Conservation (phyloP, 2,113 vertebrate genomes). For the Spea multiplicata region DNA sequence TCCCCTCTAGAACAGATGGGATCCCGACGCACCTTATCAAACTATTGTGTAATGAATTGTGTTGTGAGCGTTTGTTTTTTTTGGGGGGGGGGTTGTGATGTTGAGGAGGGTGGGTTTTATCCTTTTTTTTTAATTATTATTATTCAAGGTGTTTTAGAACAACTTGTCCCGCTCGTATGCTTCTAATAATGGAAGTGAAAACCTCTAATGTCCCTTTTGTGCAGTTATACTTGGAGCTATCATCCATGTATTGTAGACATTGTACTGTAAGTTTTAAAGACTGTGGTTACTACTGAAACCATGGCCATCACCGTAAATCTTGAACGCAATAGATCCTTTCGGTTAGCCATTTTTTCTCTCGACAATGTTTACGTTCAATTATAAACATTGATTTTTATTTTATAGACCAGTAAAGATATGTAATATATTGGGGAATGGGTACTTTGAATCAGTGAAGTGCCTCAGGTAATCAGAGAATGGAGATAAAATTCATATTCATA, state of each 20-base stretch:
- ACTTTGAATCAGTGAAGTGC: background rate
- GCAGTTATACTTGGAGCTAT: slow-evolving; percentile 15
- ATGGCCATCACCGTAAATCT: background rate
- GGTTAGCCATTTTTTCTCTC: slow-evolving; percentile 1
- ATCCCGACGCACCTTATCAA: slow-evolving; percentile 39
- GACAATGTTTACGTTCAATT: no score
- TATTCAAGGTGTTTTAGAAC: slow-evolving; percentile 25
- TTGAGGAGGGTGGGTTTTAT: background rate
- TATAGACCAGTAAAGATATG: no score
- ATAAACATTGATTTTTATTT: no score
- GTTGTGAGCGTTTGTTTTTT: slow-evolving; percentile 9
- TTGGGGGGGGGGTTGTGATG: background rate
- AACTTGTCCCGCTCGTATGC: slow-evolving; percentile 9
- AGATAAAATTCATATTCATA: background rate
- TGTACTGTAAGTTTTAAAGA: slow-evolving; percentile 37
- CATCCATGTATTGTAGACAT: slow-evolving; percentile 27
- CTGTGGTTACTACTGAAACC: slow-evolving; percentile 22
- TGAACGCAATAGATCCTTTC: slow-evolving; percentile 4
- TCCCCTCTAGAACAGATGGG: slow-evolving; percentile 19
- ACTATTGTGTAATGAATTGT: slow-evolving; percentile 34
- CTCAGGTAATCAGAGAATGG: background rate
- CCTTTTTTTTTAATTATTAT: background rate
- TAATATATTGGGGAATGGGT: background rate
- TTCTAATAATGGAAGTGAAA: slow-evolving; percentile 13
- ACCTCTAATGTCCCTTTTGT: slow-evolving; percentile 35